phyloP scores from a whole-genome alignment of 2,113 vertebrate genomes.

The Smithornis capensis region DNA sequence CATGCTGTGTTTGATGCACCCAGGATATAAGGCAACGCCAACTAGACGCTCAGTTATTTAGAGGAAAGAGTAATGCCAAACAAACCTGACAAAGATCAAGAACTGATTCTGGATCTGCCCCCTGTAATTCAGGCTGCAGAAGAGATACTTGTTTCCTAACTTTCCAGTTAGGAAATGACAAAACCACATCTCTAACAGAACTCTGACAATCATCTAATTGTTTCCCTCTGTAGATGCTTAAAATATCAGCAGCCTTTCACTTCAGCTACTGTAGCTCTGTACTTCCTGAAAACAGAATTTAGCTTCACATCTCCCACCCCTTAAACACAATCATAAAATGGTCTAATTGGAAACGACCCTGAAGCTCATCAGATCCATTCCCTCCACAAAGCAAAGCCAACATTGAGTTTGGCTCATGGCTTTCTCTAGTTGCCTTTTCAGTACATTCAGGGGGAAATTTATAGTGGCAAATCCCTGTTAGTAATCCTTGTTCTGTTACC shows the following conservation, averaged over 20 bases:
- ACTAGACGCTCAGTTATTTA: neutral
- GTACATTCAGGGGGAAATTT: neutral
- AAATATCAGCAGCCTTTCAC: neutral
- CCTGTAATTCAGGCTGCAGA: neutral
- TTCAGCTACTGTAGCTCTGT: neutral
- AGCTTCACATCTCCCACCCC: neutral
- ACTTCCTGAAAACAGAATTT: neutral
- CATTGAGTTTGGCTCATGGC: neutral
- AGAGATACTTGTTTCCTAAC: neutral
- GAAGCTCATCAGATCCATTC: neutral
- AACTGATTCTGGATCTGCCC: neutral
- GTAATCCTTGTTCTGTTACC: neutral
- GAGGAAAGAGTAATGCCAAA: neutral
- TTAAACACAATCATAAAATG: too few relatives aligned
- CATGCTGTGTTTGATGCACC: neutral
- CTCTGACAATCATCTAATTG: neutral
- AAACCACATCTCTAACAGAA: neutral
- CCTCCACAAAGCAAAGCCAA: neutral
- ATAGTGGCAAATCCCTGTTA: neutral
- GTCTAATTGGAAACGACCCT: neutral
- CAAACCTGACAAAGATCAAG: neutral
- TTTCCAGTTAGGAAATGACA: neutral
- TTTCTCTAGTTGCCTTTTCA: neutral
- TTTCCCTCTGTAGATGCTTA: neutral
- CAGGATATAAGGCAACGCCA: neutral